Evolutionary conservation across 1,140 invertebrate genomes (phyloP), one percentile per base, ranked within the genome.

Genomic region (Bombus terrestris): DNA sequence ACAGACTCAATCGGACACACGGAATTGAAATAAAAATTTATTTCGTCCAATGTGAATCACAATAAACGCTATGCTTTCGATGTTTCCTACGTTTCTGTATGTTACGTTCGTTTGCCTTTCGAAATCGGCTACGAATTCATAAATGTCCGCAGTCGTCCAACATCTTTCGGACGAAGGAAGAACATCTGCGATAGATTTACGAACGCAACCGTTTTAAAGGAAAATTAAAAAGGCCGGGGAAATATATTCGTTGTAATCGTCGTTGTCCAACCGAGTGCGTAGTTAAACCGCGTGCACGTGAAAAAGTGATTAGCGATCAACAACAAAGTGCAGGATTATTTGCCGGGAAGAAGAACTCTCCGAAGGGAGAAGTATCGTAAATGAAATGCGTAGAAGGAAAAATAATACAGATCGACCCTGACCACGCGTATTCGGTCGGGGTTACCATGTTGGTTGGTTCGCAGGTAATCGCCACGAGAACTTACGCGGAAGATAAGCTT

Each of bases 401-500:
- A 53, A 41, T 41, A n/a, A 39, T 35, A 37, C 25, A 5, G 9
- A 3, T 53, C 47, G 13, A 53, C 3, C 64, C 9, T 35, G 5
- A 39, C 18, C 47, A 53, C 25, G 3, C 35, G 8, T 57, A 68
- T 43, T 5, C n/a, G 62, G 15, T 1, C 75, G 28, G 5, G 12
- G 1, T 9, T 35, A 28, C 18, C 53, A 13, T 15, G 1, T 74
- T n/a, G 53, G 1, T 74, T n/a, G 53, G 2, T 35, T 37, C 12
- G 10, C 43, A 47, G 81, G 76, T 83, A 83, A 83, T 69, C 47
- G 74, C 62, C 68, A 69, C 18, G n/a, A 69, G 35, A 35, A 18
- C n/a, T 43, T 22, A 37, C 28, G 9, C 15, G 28, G 12, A 2
- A 37, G 57, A 47, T 66, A 75, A n/a, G 71, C 47, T 47, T 32